A percentile compares a stretch with the other conserved stretches of the same genome.
phyloP scores from a whole-genome alignment of 1,140 invertebrate species.

The Eulimnadia texana region DNA sequence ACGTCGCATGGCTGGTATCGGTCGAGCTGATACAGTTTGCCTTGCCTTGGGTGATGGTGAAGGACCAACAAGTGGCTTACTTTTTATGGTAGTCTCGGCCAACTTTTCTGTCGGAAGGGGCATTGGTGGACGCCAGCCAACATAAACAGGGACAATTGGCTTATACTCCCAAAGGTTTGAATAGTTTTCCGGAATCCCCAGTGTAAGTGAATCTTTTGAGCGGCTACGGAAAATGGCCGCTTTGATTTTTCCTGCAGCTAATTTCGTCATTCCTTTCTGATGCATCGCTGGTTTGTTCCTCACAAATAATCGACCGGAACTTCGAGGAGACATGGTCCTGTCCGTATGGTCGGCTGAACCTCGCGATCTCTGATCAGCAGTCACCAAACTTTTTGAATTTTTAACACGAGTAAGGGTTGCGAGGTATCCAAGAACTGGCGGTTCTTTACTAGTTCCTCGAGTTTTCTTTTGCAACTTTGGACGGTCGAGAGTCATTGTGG shows the following conservation, averaged over 20 bases:
- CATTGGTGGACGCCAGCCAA: constrained; percentile 13
- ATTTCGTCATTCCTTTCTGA: constrained; percentile 1
- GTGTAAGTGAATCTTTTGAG: background rate
- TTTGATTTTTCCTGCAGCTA: background rate
- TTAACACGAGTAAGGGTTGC: background rate
- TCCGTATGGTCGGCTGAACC: too few species aligned
- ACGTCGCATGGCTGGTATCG: background rate
- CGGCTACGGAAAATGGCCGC: background rate
- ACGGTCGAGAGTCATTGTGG: constrained; percentile 16
- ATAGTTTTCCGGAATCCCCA: background rate
- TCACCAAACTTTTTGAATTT: too few species aligned
- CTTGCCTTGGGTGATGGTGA: background rate
- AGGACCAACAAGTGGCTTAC: background rate
- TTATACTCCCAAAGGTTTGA: constrained; percentile 12
- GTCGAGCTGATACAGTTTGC: background rate
- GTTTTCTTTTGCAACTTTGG: constrained; percentile 12
- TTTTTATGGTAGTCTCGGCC: background rate
- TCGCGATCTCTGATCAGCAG: too few species aligned
- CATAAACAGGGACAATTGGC: constrained; percentile 6
- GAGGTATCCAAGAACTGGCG: background rate
- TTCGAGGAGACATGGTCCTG: background rate
- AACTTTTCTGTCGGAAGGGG: constrained; percentile 4
- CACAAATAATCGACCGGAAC: background rate
- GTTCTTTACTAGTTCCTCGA: background rate
- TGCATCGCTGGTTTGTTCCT: background rate